Evolutionary conservation across 2,888 invertebrate genomes (phyloP), one percentile per base, ranked within the genome.

Genomic region (Ophion obscuratus): DNA sequence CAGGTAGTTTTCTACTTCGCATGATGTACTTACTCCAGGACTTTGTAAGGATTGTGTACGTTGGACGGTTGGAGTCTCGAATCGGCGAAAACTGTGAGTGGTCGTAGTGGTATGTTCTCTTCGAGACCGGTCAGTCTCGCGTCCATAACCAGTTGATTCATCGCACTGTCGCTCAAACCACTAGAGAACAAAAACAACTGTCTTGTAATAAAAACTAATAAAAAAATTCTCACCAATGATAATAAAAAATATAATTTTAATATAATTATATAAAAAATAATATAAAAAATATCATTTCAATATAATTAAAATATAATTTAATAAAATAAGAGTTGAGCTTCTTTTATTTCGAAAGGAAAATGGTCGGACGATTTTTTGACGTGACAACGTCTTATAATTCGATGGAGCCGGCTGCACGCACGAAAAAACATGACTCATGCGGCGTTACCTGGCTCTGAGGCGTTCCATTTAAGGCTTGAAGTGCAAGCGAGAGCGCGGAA

Each of bases 81-180:
- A 84, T 92, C 93, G 20, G 92, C 91, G 67, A 97, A 96, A 90
- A 97, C 96, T 85, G 95, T 95, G 64, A 97, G 95, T 78, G 97
- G 96, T 91, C 97, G 95, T 90, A 98, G 94, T 73, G 98, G 98
- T 93, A 98, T 98, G 90, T 96, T 97, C 92, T 97, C 97, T 89
- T 95, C 95, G 81, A 95, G 96, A 7, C 92, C 93, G 64, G 90
- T 88, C 77, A 93, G 84, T 81, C 92, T 91, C 47, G 91, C 87
- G 79, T 92, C 93, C 83, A 90, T 88, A 74, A 91, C 92, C 88
- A 92, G 86, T 86, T 93, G 94, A 84, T 92, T 93, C 91, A 92
- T 92, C 81, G 92, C 91, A 78, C 92, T 90, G 85, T 93, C 93
- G 85, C 93, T 92, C 83, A 93, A 88, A 57, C 93, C 93, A 31